Evolutionary conservation across 92 coral and sea anemone genomes (phyloP).

Genomic region (Plumapathes pennacea): DNA sequence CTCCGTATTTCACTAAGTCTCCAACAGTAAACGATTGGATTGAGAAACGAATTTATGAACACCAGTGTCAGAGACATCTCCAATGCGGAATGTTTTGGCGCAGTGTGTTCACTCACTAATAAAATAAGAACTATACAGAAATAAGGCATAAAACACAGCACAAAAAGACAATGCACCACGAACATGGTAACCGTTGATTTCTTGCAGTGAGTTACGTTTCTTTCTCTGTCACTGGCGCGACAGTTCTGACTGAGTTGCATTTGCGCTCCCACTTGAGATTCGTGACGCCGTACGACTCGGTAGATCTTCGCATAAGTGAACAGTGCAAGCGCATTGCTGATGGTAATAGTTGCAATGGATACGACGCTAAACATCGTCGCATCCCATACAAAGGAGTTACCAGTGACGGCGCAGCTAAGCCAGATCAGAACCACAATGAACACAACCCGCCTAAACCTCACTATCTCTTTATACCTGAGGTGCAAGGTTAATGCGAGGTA

Average conservation of each 20-base stretch:
- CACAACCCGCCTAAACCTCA: constrained; percentile 11
- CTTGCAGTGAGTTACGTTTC: too few relatives aligned
- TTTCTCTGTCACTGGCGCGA: too few relatives aligned
- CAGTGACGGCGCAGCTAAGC: constrained; percentile 11
- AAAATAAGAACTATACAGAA: constrained; percentile 12
- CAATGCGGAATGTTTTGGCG: constrained; percentile 14
- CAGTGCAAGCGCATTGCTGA: too few relatives aligned
- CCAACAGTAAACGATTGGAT: constrained; percentile 12
- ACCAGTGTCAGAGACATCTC: constrained; percentile 15
- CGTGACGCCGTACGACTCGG: too few relatives aligned
- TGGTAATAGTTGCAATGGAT: too few relatives aligned
- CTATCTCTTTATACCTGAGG: not conserved
- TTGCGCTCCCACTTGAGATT: not conserved
- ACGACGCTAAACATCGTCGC: too few relatives aligned
- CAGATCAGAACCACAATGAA: not conserved
- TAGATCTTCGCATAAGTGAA: too few relatives aligned
- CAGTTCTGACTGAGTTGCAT: constrained; percentile 1
- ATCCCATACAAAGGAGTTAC: too few relatives aligned
- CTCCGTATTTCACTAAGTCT: constrained; percentile 16
- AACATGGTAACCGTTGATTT: constrained; percentile 9
- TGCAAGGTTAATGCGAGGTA: constrained; percentile 23
- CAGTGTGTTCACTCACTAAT: constrained; percentile 24
- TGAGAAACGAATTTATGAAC: constrained; percentile 24
- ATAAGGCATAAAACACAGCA: constrained; percentile 23
- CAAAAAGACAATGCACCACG: not conserved